These are phyloP conservation scores for Pandion haliaetus DNA, from an alignment of 2,113 vertebrate genomes.

Conservation along the genomic window DNA sequence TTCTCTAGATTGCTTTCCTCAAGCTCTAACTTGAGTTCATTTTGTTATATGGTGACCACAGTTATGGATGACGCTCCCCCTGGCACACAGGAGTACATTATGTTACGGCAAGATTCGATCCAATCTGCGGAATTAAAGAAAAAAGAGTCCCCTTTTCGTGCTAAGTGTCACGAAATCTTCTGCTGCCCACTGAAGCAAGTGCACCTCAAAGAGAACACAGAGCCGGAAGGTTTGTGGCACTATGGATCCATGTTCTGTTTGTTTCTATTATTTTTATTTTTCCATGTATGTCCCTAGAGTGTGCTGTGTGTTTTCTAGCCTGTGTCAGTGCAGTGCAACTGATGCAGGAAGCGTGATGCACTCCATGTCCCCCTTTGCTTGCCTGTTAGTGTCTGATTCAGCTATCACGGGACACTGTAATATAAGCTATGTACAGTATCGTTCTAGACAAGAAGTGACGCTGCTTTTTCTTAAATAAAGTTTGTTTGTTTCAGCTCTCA, in stretches of 20 bases:
- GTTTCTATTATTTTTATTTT: conserved; percentile 61
- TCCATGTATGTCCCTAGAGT: conserved; percentile 71
- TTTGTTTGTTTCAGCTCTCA: conserved; percentile 63
- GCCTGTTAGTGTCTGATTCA: conserved; percentile 65
- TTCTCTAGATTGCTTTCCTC: conserved; percentile 62
- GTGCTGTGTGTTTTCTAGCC: conserved; percentile 74
- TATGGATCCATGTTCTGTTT: conserved; percentile 81
- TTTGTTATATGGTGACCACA: conserved; percentile 97
- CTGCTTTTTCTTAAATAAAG: conserved; percentile 66
- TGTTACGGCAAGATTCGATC: conserved; percentile 99
- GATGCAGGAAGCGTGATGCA: conserved; percentile 31
- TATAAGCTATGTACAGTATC: not conserved
- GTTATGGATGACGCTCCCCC: conserved; percentile 98
- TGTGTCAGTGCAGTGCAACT: conserved; percentile 25
- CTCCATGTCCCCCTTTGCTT: conserved; percentile 64
- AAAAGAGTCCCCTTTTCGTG: conserved; percentile 99
- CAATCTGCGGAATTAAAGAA: conserved; percentile 99
- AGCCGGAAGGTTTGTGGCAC: conserved; percentile 97
- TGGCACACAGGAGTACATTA: conserved; percentile 99
- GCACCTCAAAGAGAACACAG: conserved; percentile 95
- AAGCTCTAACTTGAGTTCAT: conserved; percentile 92
- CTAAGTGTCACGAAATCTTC: conserved; percentile 99
- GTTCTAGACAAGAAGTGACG: not conserved
- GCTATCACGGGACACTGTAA: conserved; percentile 25
- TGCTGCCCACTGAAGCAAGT: conserved; percentile 99